Conservation (phyloP, 2,888 invertebrate species). For the Nemoura dubitans region DNA sequence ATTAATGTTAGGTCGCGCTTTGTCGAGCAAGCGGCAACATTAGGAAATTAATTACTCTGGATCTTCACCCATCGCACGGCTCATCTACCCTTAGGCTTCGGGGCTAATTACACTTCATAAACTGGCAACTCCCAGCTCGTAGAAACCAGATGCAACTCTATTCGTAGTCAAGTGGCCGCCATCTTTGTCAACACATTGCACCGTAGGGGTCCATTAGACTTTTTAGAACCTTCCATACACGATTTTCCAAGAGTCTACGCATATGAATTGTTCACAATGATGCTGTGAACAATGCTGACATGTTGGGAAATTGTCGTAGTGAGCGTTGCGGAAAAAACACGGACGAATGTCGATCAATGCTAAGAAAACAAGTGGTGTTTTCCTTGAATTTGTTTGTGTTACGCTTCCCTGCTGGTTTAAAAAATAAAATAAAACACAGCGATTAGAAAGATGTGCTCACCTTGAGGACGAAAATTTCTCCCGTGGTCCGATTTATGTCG, state of each 20-base stretch:
- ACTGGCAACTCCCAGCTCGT: background rate
- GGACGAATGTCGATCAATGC: background rate
- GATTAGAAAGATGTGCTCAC: conserved; percentile 56
- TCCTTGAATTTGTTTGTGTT: background rate
- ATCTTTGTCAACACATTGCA: background rate
- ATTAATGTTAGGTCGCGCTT: conserved; percentile 30
- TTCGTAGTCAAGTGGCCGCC: background rate
- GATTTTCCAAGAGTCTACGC: background rate
- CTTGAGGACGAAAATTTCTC: conserved; percentile 94
- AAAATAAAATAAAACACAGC: background rate
- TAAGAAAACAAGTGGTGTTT: background rate
- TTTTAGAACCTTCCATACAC: background rate
- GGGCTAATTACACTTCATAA: conserved; percentile 24
- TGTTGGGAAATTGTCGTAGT: background rate
- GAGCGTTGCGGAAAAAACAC: background rate
- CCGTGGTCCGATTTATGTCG: conserved; percentile 94
- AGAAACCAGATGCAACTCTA: conserved; percentile 7
- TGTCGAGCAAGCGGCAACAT: conserved; percentile 24
- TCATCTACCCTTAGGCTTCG: conserved; percentile 18
- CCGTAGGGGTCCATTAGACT: background rate
- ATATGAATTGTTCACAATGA: background rate
- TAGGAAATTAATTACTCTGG: conserved; percentile 38
- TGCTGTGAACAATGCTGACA: background rate
- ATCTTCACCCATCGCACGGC: conserved; percentile 15
- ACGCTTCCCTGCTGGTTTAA: background rate